These are phyloP conservation scores for Biston stratarius DNA, from an alignment of 2,888 invertebrate species.

Conservation along the genomic window DNA sequence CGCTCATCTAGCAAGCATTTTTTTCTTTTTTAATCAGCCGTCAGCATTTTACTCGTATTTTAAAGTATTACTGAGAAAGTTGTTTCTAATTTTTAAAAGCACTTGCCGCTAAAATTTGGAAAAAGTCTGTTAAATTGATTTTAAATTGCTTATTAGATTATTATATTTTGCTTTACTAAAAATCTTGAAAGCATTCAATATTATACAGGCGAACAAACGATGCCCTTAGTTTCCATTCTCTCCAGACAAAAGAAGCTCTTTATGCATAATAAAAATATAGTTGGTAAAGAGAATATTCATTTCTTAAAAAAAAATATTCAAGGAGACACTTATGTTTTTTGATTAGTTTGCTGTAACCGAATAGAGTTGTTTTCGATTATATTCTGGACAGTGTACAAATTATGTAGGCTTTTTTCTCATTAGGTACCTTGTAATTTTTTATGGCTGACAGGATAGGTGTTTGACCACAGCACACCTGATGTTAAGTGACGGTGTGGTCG, in stretches of 20 bases:
- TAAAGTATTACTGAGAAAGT: not conserved
- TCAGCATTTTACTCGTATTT: not conserved
- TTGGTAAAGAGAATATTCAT: not conserved
- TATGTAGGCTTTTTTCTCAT: no score
- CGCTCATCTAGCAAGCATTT: not conserved
- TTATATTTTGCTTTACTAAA: not conserved
- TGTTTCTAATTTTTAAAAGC: not conserved
- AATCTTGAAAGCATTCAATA: constrained; percentile 1
- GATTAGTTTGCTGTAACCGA: no score
- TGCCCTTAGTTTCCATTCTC: constrained; percentile 15
- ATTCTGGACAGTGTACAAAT: no score
- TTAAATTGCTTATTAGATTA: not conserved
- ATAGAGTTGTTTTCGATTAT: no score
- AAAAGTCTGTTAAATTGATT: not conserved
- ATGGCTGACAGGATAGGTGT: no score
- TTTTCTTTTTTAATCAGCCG: constrained; percentile 9
- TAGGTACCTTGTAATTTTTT: no score
- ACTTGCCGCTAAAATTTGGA: not conserved
- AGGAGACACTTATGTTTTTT: no score
- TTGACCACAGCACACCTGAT: no score
- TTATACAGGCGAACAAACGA: constrained; percentile 10
- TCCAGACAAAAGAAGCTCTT: constrained; percentile 5
- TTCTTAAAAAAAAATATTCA: not conserved
- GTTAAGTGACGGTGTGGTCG: no score
- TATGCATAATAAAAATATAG: not conserved